These are phyloP conservation scores for Lepus europaeus DNA, from an alignment of 2,113 vertebrate genomes.

Conservation along the genomic window DNA sequence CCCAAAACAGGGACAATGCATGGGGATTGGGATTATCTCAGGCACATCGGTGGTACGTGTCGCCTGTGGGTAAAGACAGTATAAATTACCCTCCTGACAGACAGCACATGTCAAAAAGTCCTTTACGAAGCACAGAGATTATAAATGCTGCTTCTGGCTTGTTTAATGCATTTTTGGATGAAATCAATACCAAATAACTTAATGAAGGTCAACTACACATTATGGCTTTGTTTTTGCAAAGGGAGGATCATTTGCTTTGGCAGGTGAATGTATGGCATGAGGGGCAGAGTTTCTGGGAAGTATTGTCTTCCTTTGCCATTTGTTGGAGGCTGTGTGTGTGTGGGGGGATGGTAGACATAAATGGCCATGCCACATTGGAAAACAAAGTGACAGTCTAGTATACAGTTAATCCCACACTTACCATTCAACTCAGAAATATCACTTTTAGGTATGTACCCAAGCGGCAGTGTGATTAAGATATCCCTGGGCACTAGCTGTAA, in stretches of 20 bases:
- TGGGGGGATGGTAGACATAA: background rate
- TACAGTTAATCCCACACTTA: no score
- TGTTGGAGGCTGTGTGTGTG: background rate
- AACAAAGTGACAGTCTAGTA: no score
- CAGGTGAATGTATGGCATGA: background rate
- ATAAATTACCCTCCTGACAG: background rate
- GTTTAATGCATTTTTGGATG: background rate
- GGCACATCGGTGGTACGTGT: background rate
- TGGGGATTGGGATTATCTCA: background rate
- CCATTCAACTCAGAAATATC: no score
- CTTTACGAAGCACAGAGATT: background rate
- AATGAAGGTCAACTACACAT: background rate
- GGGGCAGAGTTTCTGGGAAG: background rate
- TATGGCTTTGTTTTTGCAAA: conserved; percentile 1
- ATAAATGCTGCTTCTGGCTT: background rate
- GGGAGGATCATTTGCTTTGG: background rate
- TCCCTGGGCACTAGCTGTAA: conserved; percentile 57
- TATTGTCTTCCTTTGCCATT: background rate
- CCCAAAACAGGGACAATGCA: background rate
- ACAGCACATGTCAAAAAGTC: background rate
- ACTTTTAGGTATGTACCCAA: no score
- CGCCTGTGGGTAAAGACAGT: background rate
- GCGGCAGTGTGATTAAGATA: background rate
- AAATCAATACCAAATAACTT: background rate
- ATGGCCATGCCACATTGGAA: no score